Evolutionary conservation across 2,888 invertebrate species (phyloP).

Genomic region (Biston stratarius): DNA sequence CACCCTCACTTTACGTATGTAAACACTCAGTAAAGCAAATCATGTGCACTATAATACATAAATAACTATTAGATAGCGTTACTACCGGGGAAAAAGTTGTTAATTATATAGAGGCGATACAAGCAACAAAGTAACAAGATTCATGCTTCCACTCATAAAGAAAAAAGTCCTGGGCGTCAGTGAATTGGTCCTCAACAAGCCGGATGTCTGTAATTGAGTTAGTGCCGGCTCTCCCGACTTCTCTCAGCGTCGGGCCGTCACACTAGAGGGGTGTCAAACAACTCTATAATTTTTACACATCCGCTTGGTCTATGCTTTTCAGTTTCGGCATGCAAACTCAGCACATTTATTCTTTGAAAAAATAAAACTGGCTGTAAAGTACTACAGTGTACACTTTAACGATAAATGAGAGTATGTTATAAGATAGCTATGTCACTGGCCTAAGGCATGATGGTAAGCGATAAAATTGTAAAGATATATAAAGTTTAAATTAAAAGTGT

Average conservation of each 20-base stretch:
- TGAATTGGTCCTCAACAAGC: slow-evolving; percentile 74
- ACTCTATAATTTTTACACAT: neutral
- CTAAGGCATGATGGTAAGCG: too few relatives aligned
- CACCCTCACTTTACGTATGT: too few relatives aligned
- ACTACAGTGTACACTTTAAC: too few relatives aligned
- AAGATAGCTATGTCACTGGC: too few relatives aligned
- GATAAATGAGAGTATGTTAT: too few relatives aligned
- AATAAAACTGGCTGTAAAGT: too few relatives aligned
- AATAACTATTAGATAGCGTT: neutral
- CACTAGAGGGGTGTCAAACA: slow-evolving; percentile 45
- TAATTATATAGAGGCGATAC: slow-evolving; percentile 24
- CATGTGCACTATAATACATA: too few relatives aligned
- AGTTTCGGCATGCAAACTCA: too few relatives aligned
- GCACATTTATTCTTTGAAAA: too few relatives aligned
- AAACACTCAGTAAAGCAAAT: too few relatives aligned
- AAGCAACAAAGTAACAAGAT: slow-evolving; percentile 28
- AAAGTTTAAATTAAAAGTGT: too few relatives aligned
- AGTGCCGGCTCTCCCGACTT: slow-evolving; percentile 67
- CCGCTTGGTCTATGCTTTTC: neutral
- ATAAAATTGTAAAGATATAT: too few relatives aligned
- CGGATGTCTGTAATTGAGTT: slow-evolving; percentile 80
- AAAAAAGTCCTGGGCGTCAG: slow-evolving; percentile 62
- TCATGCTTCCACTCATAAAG: slow-evolving; percentile 31
- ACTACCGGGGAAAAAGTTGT: neutral
- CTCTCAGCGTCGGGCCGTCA: slow-evolving; percentile 57